These are phyloP conservation scores for Enteromius anoplus DNA, from an alignment of 2,797 vertebrate genomes.

Conservation along the genomic window DNA sequence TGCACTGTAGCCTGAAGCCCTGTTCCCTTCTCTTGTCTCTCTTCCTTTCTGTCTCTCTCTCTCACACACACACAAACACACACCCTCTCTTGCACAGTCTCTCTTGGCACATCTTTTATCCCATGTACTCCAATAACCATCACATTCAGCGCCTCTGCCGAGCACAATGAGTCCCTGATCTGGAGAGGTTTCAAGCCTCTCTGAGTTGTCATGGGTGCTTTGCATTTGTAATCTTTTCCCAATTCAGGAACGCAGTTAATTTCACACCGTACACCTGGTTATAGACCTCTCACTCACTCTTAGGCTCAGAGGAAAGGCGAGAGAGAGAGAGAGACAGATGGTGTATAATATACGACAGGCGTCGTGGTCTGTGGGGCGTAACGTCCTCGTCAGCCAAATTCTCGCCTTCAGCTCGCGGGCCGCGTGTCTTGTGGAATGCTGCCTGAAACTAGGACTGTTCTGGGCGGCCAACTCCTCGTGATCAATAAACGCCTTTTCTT, in stretches of 20 bases:
- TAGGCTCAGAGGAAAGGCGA: constrained; percentile 15
- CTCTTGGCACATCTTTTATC: constrained; percentile 45
- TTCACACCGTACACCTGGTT: constrained; percentile 45
- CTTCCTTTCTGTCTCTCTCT: background rate
- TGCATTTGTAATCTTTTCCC: constrained; percentile 59
- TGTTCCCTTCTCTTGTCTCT: constrained; percentile 63
- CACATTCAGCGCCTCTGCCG: constrained; percentile 10
- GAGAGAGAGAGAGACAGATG: constrained; percentile 74
- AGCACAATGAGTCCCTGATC: constrained; percentile 32
- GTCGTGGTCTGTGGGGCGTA: constrained; percentile 70
- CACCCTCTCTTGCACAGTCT: constrained; percentile 33
- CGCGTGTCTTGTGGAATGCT: constrained; percentile 27
- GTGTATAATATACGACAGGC: constrained; percentile 73
- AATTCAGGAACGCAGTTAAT: constrained; percentile 54
- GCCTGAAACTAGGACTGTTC: constrained; percentile 60
- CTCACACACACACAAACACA: constrained; percentile 24
- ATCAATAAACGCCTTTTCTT: constrained; percentile 61
- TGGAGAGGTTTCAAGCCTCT: constrained; percentile 47
- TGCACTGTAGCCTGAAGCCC: constrained; percentile 66
- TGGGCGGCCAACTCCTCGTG: constrained; percentile 50
- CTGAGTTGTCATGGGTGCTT: constrained; percentile 60
- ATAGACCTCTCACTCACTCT: constrained; percentile 44
- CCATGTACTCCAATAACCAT: constrained; percentile 41
- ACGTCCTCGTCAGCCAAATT: constrained; percentile 68
- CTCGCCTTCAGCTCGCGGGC: constrained; percentile 44